Evolutionary conservation across 2,113 vertebrate species (phyloP).

Genomic region (Guaruba guarouba): DNA sequence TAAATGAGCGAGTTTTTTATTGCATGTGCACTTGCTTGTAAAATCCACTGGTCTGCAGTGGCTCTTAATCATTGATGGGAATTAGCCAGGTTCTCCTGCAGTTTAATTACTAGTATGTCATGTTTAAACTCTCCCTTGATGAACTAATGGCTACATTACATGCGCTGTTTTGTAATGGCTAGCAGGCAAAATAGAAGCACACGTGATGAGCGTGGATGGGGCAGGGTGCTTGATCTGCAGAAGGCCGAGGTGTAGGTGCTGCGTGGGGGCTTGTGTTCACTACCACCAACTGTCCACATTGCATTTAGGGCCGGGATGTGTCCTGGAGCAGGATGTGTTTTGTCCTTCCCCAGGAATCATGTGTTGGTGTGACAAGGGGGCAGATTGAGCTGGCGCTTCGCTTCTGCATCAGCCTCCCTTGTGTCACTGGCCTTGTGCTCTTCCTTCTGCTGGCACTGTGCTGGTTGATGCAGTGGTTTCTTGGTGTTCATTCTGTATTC

Average conservation of each 20-base stretch:
- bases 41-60: slow-evolving; percentile 48
- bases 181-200: background rate
- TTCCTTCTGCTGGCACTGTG: background rate
- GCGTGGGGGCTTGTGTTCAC: background rate
- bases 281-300: fast-evolving
- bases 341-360: fast-evolving
- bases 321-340: fast-evolving
- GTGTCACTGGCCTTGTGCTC: background rate
- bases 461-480: background rate
- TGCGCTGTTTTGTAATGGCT: background rate
- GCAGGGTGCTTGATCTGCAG: background rate
- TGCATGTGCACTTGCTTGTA: slow-evolving; percentile 37
- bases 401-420: background rate
- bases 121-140: slow-evolving; percentile 49
- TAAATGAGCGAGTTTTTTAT: slow-evolving; percentile 38
- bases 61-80: slow-evolving; percentile 27
- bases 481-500: background rate
- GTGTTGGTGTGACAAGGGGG: fast-evolving
- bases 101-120: slow-evolving; percentile 57
- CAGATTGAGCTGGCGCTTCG: background rate
- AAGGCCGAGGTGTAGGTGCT: fast-evolving
- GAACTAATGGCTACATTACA: background rate
- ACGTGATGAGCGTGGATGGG: background rate
- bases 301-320: background rate
- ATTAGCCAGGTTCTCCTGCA: slow-evolving; percentile 58